Evolutionary conservation across 2,113 vertebrate genomes (phyloP).

Genomic region (Hippolais icterina): DNA sequence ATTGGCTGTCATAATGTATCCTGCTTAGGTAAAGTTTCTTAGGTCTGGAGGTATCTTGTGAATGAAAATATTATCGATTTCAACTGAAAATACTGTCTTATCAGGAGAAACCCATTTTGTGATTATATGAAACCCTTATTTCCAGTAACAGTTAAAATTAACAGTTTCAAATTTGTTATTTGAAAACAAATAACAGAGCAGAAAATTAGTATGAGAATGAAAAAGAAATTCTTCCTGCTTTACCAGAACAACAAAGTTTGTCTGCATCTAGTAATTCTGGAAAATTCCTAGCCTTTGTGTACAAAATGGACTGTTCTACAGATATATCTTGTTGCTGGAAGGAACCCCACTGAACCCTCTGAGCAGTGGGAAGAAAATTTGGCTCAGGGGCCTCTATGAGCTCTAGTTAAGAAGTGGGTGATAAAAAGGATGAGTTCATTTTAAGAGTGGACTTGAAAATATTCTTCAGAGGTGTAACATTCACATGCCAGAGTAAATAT

Average conservation of each 20-base stretch:
- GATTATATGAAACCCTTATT: neutral
- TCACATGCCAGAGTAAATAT: constrained; percentile 71
- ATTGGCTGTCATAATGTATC: neutral
- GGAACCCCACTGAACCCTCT: neutral
- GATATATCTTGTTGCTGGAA: neutral
- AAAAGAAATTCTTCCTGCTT: neutral
- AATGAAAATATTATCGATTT: neutral
- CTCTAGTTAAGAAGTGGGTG: constrained; percentile 6
- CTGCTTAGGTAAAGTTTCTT: neutral
- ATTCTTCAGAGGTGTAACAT: constrained; percentile 61
- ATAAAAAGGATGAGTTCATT: constrained; percentile 46
- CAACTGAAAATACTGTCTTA: neutral
- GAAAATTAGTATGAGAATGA: neutral
- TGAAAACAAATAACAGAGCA: neutral
- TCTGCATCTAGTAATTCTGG: neutral
- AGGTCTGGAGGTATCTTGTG: neutral
- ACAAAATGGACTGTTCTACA: neutral
- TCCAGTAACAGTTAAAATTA: neutral
- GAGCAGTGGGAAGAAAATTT: neutral
- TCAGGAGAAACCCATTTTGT: neutral
- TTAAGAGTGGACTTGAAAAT: constrained; percentile 54
- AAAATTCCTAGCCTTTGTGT: neutral
- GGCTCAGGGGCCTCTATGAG: neutral
- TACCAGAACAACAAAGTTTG: neutral
- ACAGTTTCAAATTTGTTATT: too few species aligned